phyloP scores from a whole-genome alignment of 2,888 invertebrate species.

The Hydropsyche betteni region DNA sequence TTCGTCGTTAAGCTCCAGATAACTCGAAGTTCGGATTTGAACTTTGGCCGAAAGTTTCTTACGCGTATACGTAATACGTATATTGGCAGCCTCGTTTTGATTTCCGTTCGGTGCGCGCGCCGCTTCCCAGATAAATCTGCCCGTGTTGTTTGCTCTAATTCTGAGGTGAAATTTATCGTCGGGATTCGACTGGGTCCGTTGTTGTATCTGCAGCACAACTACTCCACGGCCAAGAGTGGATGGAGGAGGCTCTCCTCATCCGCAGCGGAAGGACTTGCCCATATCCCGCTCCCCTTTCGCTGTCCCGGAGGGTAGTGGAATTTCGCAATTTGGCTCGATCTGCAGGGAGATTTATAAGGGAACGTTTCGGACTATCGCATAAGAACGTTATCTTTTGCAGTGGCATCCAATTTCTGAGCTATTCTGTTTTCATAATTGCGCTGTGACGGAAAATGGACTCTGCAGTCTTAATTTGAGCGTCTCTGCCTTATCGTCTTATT shows the following conservation, averaged over 20 bases:
- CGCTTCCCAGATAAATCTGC: slow-evolving; percentile 14
- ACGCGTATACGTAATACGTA: neutral
- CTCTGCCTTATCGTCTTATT: too few species aligned
- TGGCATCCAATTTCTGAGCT: neutral
- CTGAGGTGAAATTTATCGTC: slow-evolving; percentile 27
- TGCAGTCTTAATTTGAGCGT: too few species aligned
- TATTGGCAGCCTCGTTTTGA: slow-evolving; percentile 12
- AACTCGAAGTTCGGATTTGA: neutral
- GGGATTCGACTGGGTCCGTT: slow-evolving; percentile 21
- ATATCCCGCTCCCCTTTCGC: neutral
- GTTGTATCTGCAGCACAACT: slow-evolving; percentile 33
- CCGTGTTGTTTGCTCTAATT: slow-evolving; percentile 21
- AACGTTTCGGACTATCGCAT: slow-evolving; percentile 1
- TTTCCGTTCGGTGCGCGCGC: neutral
- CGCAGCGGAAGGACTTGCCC: neutral
- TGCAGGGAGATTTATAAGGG: slow-evolving; percentile 38
- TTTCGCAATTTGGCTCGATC: slow-evolving; percentile 39
- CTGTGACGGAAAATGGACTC: too few species aligned
- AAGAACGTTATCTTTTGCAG: neutral
- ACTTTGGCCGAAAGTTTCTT: neutral
- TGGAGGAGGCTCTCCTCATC: neutral
- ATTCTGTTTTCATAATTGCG: too few species aligned
- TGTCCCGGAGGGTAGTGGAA: slow-evolving; percentile 24
- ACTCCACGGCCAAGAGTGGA: slow-evolving; percentile 22
- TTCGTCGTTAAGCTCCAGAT: neutral